phyloP scores from a whole-genome alignment of 92 coral and sea anemone species.

The Siderastrea radians region DNA sequence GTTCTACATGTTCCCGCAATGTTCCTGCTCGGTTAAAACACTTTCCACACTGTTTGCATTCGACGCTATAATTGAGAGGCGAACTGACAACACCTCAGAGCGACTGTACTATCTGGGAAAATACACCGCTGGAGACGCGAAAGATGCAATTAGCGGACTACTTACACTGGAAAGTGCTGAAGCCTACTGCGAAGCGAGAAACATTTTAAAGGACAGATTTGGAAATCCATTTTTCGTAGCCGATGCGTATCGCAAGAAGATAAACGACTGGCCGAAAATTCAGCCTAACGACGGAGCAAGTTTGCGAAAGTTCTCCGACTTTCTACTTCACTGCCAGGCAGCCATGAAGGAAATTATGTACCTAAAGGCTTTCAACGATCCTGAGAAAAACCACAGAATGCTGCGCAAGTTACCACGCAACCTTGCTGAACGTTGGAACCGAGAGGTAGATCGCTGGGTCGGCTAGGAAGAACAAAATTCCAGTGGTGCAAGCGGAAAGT shows the following conservation, averaged over 20 bases:
- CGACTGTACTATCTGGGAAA: constrained; percentile 46
- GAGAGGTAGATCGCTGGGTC: constrained; percentile 55
- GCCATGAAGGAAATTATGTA: constrained; percentile 39
- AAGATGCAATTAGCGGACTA: constrained; percentile 61
- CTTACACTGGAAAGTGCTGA: constrained; percentile 38
- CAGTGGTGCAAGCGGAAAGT: too few relatives aligned
- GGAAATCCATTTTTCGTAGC: constrained; percentile 68
- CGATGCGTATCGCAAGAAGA: constrained; percentile 58
- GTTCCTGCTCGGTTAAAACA: too few relatives aligned
- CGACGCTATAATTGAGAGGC: constrained; percentile 60
- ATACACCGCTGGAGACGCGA: constrained; percentile 73
- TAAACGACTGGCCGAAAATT: constrained; percentile 71
- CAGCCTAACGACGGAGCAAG: constrained; percentile 51
- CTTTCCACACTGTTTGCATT: background rate
- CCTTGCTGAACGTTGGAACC: constrained; percentile 33
- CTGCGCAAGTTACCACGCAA: constrained; percentile 56
- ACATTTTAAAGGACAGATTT: constrained; percentile 35
- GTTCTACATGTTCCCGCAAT: too few relatives aligned
- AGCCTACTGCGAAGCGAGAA: constrained; percentile 59
- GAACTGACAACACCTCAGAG: constrained; percentile 25
- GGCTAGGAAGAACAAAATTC: background rate
- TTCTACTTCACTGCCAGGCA: constrained; percentile 21
- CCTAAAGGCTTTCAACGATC: constrained; percentile 59
- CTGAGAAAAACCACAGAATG: constrained; percentile 70
- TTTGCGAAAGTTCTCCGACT: constrained; percentile 67